These are phyloP conservation scores for Empis livida DNA, from an alignment of 2,888 invertebrate genomes.

Conservation along the genomic window DNA sequence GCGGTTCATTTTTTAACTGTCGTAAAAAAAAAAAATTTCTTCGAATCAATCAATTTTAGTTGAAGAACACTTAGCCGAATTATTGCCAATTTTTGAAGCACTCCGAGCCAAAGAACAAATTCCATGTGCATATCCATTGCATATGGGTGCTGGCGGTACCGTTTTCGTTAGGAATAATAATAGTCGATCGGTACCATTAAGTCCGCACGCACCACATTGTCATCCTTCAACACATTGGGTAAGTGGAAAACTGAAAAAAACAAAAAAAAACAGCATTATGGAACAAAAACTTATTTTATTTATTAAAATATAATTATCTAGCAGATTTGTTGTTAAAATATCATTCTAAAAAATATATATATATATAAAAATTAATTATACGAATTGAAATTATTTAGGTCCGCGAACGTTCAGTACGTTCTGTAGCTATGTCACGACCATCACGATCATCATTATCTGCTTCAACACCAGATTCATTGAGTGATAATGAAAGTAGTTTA, in stretches of 20 bases:
- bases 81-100: constrained; percentile 92
- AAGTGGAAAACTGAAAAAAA: constrained; percentile 21
- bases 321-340: no score
- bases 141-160: constrained; percentile 59
- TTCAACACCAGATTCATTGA: constrained; percentile 79
- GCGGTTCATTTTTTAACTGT: no score
- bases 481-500: constrained; percentile 72
- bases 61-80: constrained; percentile 88
- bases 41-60: constrained; percentile 40
- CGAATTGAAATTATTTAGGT: constrained; percentile 45
- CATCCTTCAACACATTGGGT: constrained; percentile 54
- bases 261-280: no score
- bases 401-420: constrained; percentile 80
- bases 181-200: constrained; percentile 48
- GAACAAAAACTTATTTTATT: no score
- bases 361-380: no score
- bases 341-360: no score
- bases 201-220: constrained; percentile 50
- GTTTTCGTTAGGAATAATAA: constrained; percentile 51
- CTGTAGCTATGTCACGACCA: constrained; percentile 77
- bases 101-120: constrained; percentile 82
- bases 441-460: constrained; percentile 70
- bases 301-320: no score
- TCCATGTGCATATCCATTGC: constrained; percentile 82
- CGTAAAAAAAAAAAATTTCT: neutral